Evolutionary conservation across 2,113 vertebrate genomes (phyloP).

Genomic region (Syngnathus typhle): DNA sequence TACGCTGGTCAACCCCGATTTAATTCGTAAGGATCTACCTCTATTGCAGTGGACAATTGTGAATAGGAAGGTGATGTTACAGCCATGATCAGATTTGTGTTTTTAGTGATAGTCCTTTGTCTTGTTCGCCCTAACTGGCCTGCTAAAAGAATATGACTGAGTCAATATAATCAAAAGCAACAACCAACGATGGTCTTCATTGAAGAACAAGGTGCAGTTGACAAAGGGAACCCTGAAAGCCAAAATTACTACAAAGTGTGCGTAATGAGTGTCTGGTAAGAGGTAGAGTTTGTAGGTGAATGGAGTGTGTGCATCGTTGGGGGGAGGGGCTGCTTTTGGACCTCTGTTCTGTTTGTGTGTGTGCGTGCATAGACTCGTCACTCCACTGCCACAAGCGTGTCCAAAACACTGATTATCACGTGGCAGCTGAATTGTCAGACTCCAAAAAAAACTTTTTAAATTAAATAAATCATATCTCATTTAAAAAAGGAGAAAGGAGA

Average conservation of each 20-base stretch:
- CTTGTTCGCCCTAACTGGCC: neutral
- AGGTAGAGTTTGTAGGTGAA: slow-evolving; percentile 52
- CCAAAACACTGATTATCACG: slow-evolving; percentile 63
- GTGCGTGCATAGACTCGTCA: slow-evolving; percentile 42
- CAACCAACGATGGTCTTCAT: slow-evolving; percentile 11
- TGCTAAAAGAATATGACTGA: neutral
- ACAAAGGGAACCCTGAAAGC: slow-evolving; percentile 6
- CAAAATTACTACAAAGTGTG: slow-evolving; percentile 18
- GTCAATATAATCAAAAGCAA: neutral
- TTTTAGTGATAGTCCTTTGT: neutral
- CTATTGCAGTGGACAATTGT: neutral
- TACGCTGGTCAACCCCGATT: neutral
- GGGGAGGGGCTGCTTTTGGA: slow-evolving; percentile 24
- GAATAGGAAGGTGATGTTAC: neutral
- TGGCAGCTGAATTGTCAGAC: slow-evolving; percentile 62
- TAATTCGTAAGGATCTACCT: neutral
- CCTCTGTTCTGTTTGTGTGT: slow-evolving; percentile 18
- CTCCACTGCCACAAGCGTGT: neutral
- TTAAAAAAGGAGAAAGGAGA: slow-evolving; percentile 1
- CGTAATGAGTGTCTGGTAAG: slow-evolving; percentile 31
- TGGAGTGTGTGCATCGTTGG: slow-evolving; percentile 11
- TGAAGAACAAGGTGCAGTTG: neutral
- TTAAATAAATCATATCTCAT: slow-evolving; percentile 48
- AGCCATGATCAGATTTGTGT: neutral
- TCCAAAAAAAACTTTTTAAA: slow-evolving; percentile 52